phyloP scores from a whole-genome alignment of 2,888 invertebrate genomes.

The Apodemia zela region DNA sequence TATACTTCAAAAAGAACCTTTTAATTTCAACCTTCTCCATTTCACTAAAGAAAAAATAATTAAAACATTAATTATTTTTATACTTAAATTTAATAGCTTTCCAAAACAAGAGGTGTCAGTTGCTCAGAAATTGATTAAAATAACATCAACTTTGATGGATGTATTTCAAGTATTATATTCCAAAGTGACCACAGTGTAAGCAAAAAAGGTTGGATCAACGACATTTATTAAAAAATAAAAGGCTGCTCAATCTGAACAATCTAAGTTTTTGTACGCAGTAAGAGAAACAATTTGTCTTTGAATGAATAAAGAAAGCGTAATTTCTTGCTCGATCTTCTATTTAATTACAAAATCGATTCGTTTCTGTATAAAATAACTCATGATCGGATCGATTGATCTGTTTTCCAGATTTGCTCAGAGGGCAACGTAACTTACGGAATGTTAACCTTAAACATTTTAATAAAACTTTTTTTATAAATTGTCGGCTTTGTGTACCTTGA shows the following conservation, averaged over 20 bases:
- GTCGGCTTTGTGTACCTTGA: slow-evolving; percentile 13
- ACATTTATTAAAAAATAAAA: slow-evolving; percentile 40
- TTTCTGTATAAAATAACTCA: slow-evolving; percentile 44
- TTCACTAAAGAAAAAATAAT: slow-evolving; percentile 64
- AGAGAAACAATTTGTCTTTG: slow-evolving; percentile 41
- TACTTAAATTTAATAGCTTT: slow-evolving; percentile 49
- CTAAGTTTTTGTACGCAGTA: slow-evolving; percentile 36
- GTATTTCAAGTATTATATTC: slow-evolving; percentile 30
- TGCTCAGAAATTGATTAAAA: slow-evolving; percentile 51
- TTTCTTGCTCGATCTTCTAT: slow-evolving; percentile 48
- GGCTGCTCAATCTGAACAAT: slow-evolving; percentile 28
- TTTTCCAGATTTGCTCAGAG: slow-evolving; percentile 37
- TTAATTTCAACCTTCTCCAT: slow-evolving; percentile 69
- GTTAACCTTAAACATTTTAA: slow-evolving; percentile 27
- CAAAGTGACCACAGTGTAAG: slow-evolving; percentile 43
- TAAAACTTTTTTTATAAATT: slow-evolving; percentile 6
- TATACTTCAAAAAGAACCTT: slow-evolving; percentile 34
- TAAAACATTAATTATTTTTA: slow-evolving; percentile 55
- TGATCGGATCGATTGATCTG: slow-evolving; percentile 35
- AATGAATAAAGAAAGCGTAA: slow-evolving; percentile 40
- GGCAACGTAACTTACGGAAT: slow-evolving; percentile 30
- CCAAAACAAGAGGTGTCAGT: slow-evolving; percentile 67
- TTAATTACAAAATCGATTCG: slow-evolving; percentile 54
- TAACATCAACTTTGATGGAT: slow-evolving; percentile 28
- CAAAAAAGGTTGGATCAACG: slow-evolving; percentile 36